A percentile compares a stretch with the other conserved stretches of the same genome.
These are phyloP conservation scores for Sebastes vulpes DNA, from an alignment of 2,797 vertebrate species.

Conservation along the genomic window DNA sequence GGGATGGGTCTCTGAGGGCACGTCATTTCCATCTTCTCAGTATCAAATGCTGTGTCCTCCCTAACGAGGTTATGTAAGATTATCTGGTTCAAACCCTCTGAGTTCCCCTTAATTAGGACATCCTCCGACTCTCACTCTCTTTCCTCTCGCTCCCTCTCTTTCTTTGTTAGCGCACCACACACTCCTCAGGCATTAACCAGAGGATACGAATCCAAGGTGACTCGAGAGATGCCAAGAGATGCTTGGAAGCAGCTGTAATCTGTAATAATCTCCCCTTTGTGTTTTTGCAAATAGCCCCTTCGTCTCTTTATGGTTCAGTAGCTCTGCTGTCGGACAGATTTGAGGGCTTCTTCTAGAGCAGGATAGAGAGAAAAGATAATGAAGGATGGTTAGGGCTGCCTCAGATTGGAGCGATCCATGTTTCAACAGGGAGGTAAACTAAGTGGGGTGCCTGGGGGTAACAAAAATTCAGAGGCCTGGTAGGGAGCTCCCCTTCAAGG, in stretches of 20 bases:
- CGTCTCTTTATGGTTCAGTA: conserved; percentile 15
- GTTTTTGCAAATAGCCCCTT: conserved; percentile 3
- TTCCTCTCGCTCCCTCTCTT: conserved; percentile 60
- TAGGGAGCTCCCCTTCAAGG: conserved; percentile 86
- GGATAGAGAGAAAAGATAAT: conserved; percentile 15
- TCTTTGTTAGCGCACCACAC: conserved; percentile 73
- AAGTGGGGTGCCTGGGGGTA: conserved; percentile 59
- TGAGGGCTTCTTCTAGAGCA: conserved; percentile 33
- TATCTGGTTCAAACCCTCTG: conserved; percentile 88
- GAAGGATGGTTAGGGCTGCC: conserved; percentile 38
- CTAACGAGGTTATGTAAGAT: conserved; percentile 88
- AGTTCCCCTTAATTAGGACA: conserved; percentile 89
- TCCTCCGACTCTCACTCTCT: conserved; percentile 71
- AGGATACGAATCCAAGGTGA: conserved; percentile 82
- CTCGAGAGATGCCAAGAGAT: conserved; percentile 67
- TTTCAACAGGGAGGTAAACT: conserved; percentile 67
- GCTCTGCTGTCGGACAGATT: conserved; percentile 31
- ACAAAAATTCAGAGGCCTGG: conserved; percentile 68
- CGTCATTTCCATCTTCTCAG: conserved; percentile 78
- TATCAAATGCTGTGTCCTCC: conserved; percentile 83
- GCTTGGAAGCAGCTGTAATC: conserved; percentile 47
- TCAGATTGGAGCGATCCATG: conserved; percentile 56
- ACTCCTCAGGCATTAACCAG: conserved; percentile 64
- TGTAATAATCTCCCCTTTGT: conserved; percentile 25
- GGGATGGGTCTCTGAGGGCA: conserved; percentile 74